These are phyloP conservation scores for Drosophila prosaltans DNA, from an alignment of 1,140 invertebrate species.

Conservation along the genomic window DNA sequence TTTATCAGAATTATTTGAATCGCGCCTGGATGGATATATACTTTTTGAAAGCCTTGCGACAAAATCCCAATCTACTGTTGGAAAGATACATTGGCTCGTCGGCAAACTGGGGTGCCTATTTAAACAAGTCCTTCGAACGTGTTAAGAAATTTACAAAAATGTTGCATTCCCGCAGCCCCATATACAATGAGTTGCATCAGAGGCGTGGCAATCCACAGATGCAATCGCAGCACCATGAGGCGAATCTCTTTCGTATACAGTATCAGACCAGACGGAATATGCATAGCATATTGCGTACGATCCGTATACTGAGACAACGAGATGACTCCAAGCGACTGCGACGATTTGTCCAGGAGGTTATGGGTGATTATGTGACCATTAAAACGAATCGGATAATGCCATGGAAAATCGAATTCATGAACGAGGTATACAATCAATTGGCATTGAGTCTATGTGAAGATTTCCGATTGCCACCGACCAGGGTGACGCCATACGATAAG, in stretches of 20 bases:
- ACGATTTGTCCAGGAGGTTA: conserved; percentile 62
- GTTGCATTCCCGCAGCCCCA: conserved; percentile 70
- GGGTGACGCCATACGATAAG: conserved; percentile 53
- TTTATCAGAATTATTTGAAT: conserved; percentile 68
- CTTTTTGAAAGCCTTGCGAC: conserved; percentile 59
- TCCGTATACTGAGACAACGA: conserved; percentile 41
- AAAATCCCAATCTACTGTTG: conserved; percentile 39
- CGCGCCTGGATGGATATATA: conserved; percentile 67
- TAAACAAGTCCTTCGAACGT: conserved; percentile 27
- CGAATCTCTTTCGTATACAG: conserved; percentile 64
- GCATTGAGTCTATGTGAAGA: conserved; percentile 60
- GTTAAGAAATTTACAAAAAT: conserved; percentile 56
- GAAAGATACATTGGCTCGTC: conserved; percentile 24
- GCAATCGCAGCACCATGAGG: conserved; percentile 28
- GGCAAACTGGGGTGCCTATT: conserved; percentile 5
- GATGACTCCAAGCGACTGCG: conserved; percentile 50
- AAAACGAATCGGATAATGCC: conserved; percentile 75
- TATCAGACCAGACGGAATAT: conserved; percentile 75
- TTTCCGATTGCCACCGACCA: conserved; percentile 34
- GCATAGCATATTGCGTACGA: conserved; percentile 57
- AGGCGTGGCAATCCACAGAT: conserved; percentile 19
- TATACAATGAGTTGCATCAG: conserved; percentile 59
- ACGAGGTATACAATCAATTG: conserved; percentile 77
- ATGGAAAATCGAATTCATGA: conserved; percentile 76
- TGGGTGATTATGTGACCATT: conserved; percentile 68